phyloP scores from a whole-genome alignment of 2,888 invertebrate genomes.

The Pedicia rivosa region DNA sequence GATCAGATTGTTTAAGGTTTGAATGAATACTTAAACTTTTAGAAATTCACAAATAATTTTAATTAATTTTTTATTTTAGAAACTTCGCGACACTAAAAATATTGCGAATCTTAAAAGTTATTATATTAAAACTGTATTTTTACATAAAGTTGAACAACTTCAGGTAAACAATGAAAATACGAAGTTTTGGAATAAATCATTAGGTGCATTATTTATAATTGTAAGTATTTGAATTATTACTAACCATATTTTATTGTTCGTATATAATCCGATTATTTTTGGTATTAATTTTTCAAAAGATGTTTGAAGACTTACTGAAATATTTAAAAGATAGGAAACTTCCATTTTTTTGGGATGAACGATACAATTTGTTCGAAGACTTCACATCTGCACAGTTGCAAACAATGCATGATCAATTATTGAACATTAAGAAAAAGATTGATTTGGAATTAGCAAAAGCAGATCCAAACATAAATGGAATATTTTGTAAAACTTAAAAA shows the following conservation, averaged over 20 bases:
- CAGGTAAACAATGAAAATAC: no score
- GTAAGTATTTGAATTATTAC: background rate
- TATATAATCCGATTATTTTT: no score
- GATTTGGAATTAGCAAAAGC: slow-evolving; percentile 22
- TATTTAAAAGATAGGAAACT: background rate
- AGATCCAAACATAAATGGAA: slow-evolving; percentile 14
- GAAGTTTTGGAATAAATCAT: background rate
- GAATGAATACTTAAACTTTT: no score
- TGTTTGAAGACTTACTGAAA: background rate
- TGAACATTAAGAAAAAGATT: background rate
- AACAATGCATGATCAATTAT: background rate
- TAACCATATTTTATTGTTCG: background rate
- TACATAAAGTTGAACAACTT: slow-evolving; percentile 19
- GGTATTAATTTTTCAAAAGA: background rate
- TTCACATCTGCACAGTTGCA: background rate
- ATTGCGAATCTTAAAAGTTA: background rate
- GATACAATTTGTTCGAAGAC: background rate
- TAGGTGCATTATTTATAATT: background rate
- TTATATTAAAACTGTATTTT: slow-evolving; percentile 16
- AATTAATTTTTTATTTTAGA: no score
- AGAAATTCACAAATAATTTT: no score
- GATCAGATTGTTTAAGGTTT: no score
- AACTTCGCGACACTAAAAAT: background rate
- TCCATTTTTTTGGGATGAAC: background rate
- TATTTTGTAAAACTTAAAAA: background rate